Evolutionary conservation across 2,888 invertebrate species (phyloP).

Genomic region (Dioctria rufipes): DNA sequence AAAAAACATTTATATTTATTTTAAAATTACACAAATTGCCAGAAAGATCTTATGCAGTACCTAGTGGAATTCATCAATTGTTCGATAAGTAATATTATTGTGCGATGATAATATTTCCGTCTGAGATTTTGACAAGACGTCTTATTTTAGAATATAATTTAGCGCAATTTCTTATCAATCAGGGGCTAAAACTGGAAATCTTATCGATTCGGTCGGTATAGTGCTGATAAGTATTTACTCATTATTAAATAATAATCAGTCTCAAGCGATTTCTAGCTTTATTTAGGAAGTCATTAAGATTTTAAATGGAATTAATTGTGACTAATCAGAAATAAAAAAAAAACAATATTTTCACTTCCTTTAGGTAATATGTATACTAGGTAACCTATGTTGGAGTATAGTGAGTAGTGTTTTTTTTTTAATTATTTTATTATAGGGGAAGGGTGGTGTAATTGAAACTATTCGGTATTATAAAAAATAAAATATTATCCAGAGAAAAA

Average conservation of each 20-base stretch:
- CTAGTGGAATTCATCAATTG: no score
- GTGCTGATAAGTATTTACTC: conserved; percentile 7
- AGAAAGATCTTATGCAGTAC: no score
- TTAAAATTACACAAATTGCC: no score
- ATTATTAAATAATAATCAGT: conserved; percentile 25
- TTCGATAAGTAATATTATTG: neutral
- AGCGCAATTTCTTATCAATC: conserved; percentile 19
- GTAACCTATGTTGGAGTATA: no score
- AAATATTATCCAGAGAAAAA: no score
- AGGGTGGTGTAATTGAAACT: no score
- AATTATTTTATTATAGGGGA: no score
- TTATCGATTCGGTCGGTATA: neutral
- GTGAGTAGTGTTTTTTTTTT: neutral
- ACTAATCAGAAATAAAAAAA: conserved; percentile 1
- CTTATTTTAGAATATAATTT: conserved; percentile 28
- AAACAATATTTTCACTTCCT: no score
- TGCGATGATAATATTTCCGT: neutral
- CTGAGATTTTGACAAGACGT: conserved; percentile 14
- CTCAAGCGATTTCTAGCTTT: neutral
- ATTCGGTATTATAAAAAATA: no score
- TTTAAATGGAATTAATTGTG: conserved; percentile 24
- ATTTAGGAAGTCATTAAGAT: conserved; percentile 24
- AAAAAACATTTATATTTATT: no score
- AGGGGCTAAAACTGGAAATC: conserved; percentile 18
- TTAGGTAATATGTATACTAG: no score